These are phyloP conservation scores for Eulemur rubriventer DNA, from an alignment of 2,797 vertebrate genomes.

Conservation along the genomic window DNA sequence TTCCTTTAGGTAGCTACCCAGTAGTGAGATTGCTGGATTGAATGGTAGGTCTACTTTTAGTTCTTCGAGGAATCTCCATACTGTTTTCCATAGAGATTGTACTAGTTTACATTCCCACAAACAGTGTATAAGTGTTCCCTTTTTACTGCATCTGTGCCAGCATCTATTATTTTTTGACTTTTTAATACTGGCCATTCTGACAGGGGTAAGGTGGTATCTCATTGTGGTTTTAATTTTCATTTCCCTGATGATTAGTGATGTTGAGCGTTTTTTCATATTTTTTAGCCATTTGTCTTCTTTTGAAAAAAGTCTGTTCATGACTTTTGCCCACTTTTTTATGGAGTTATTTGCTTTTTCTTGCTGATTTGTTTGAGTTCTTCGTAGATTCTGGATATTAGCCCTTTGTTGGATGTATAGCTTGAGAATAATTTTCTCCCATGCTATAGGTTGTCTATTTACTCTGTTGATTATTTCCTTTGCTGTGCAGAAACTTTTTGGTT, in stretches of 20 bases:
- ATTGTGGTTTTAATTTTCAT: not conserved
- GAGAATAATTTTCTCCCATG: not conserved
- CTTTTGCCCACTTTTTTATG: not conserved
- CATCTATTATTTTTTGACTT: not conserved
- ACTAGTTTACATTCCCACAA: not conserved
- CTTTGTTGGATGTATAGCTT: not conserved
- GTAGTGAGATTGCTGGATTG: not conserved
- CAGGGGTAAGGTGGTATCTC: not conserved
- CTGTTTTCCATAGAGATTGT: not conserved
- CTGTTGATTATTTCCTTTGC: not conserved
- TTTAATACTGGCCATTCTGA: not conserved
- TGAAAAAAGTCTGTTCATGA: not conserved
- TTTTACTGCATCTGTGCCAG: not conserved
- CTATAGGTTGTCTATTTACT: not conserved
- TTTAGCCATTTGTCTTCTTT: not conserved
- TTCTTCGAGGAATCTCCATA: not conserved
- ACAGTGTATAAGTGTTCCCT: not conserved
- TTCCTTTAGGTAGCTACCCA: not conserved
- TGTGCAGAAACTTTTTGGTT: not conserved
- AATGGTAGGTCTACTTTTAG: not conserved
- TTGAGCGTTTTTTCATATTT: not conserved
- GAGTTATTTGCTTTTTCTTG: not conserved
- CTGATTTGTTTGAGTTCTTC: not conserved
- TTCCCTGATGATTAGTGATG: not conserved
- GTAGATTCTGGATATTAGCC: not conserved